These are phyloP conservation scores for Myripristis murdjan DNA, from an alignment of 2,797 vertebrate genomes.

Conservation along the genomic window DNA sequence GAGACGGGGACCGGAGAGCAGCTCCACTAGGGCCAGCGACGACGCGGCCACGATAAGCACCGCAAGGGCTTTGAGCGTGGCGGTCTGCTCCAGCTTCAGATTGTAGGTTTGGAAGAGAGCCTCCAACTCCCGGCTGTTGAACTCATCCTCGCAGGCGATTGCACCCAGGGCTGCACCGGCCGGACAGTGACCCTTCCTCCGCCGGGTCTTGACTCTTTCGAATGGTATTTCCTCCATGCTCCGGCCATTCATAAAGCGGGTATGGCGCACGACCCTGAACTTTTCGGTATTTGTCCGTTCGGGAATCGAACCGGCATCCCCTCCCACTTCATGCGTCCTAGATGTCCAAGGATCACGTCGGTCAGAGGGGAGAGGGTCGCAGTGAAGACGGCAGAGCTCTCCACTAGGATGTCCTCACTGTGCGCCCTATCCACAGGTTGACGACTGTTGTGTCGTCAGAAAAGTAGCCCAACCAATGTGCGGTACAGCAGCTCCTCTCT, in stretches of 20 bases:
- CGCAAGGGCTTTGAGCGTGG: conserved; percentile 95
- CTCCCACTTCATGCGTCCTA: conserved; percentile 68
- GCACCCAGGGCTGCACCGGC: conserved; percentile 83
- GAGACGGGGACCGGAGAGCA: conserved; percentile 91
- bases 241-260: conserved; percentile 94
- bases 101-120: conserved; percentile 97
- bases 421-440: conserved; percentile 83
- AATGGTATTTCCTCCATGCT: conserved; percentile 94
- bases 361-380: conserved; percentile 65
- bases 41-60: conserved; percentile 94
- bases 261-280: conserved; percentile 67
- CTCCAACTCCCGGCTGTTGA: conserved; percentile 96
- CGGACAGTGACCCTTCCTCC: conserved; percentile 87
- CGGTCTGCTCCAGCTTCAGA: conserved; percentile 97
- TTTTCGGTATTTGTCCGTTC: conserved; percentile 61
- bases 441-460: conserved; percentile 70
- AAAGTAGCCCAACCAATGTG: conserved; percentile 79
- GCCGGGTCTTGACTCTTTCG: conserved; percentile 91
- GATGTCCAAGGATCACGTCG: conserved; percentile 38
- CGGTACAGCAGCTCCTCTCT: conserved; percentile 45
- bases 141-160: conserved; percentile 92
- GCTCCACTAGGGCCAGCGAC: conserved; percentile 92
- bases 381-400: conserved; percentile 49
- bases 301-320: conserved; percentile 60
- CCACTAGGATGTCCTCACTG: conserved; percentile 70